Percentiles rank a stretch among this genome's conserved stretches.
phyloP scores from a whole-genome alignment of 2,113 vertebrate genomes.

The Mirounga angustirostris region DNA sequence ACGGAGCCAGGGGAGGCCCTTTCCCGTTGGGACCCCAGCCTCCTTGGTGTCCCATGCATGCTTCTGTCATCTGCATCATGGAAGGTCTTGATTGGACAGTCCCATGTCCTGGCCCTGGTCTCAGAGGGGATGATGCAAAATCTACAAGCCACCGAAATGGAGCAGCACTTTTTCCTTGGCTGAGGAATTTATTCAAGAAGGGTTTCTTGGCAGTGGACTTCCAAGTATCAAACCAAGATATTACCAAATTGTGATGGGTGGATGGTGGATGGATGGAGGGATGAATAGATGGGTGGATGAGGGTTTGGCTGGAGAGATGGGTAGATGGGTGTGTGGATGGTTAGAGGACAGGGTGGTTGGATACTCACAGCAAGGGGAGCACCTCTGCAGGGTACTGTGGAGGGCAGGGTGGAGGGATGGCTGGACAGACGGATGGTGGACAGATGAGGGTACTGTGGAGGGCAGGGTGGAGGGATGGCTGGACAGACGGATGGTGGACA shows the following conservation, averaged over 20 bases:
- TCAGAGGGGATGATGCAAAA: background rate
- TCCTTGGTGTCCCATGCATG: rapidly evolving
- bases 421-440: no score
- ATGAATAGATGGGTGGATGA: rapidly evolving
- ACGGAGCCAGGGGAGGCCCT: background rate
- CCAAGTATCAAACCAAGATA: background rate
- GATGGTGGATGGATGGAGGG: no score
- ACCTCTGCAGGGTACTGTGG: no score
- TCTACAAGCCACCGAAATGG: background rate
- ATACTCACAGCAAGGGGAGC: no score
- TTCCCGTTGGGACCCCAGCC: background rate
- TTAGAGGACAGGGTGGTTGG: background rate
- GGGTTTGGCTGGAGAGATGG: no score
- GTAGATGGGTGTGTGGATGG: rapidly evolving
- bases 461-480: no score
- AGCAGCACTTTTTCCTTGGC: background rate
- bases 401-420: no score
- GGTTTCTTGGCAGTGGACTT: background rate
- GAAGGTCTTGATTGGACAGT: background rate
- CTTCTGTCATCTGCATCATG: background rate
- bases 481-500: no score
- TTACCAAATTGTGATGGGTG: background rate
- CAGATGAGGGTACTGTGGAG: no score
- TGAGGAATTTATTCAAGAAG: background rate
- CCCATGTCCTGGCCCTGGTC: background rate